Evolutionary conservation across 2,888 invertebrate species (phyloP).

Genomic region (Abrostola tripartita): DNA sequence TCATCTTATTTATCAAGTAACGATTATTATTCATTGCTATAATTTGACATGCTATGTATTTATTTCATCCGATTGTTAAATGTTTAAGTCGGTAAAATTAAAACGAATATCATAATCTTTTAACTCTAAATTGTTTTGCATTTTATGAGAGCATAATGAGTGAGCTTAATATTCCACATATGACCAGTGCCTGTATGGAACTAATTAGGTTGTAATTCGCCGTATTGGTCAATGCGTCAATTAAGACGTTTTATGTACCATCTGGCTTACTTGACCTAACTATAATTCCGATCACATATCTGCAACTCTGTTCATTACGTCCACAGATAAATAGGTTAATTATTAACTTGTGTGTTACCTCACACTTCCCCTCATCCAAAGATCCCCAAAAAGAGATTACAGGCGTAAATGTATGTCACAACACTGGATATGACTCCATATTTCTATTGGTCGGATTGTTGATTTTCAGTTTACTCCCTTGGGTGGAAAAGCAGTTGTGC

Average conservation of each 20-base stretch:
- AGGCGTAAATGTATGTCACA: neutral
- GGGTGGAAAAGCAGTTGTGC: constrained; percentile 4
- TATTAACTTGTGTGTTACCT: constrained; percentile 1
- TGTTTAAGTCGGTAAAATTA: no score
- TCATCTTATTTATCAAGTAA: no score
- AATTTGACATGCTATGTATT: no score
- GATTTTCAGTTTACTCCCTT: constrained; percentile 15
- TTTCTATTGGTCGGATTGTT: constrained; percentile 4
- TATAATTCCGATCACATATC: neutral
- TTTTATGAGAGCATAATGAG: neutral
- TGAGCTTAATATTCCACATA: neutral
- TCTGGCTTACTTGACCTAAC: neutral
- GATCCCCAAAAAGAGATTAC: neutral
- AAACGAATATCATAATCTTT: no score
- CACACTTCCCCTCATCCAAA: neutral
- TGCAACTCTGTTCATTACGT: neutral
- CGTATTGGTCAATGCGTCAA: constrained; percentile 1
- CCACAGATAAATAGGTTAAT: neutral
- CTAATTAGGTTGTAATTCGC: constrained; percentile 3
- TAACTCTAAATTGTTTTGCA: no score
- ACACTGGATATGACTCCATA: neutral
- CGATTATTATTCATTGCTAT: no score
- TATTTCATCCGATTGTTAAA: no score
- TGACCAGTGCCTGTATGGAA: neutral
- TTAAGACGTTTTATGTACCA: constrained; percentile 3